These are phyloP conservation scores for Idaea dimidiata DNA, from an alignment of 2,888 invertebrate species.

Conservation along the genomic window DNA sequence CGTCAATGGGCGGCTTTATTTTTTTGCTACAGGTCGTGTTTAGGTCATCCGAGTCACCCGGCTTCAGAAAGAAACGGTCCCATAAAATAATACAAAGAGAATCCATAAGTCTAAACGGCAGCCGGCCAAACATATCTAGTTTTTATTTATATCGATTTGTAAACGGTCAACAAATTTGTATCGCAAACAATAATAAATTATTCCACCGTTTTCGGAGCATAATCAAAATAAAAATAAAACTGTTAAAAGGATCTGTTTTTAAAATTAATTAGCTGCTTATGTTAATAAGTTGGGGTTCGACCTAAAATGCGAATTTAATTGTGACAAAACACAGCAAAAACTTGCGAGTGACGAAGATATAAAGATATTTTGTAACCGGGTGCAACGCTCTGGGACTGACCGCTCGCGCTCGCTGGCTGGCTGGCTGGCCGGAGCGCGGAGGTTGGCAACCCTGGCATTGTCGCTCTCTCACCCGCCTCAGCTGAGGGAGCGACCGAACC, in stretches of 20 bases:
- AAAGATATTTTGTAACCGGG: constrained; percentile 70
- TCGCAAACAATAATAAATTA: constrained; percentile 51
- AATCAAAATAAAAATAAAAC: constrained; percentile 49
- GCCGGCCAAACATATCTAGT: constrained; percentile 36
- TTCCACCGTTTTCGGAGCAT: constrained; percentile 43
- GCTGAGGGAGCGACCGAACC: constrained; percentile 45
- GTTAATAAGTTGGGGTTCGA: constrained; percentile 59
- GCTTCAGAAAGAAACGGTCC: constrained; percentile 52
- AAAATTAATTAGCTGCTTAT: constrained; percentile 72
- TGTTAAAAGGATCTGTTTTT: constrained; percentile 58
- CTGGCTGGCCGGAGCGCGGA: too few relatives aligned
- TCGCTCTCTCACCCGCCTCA: constrained; percentile 21
- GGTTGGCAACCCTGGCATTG: constrained; percentile 55
- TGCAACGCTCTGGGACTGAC: constrained; percentile 69
- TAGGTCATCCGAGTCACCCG: constrained; percentile 69
- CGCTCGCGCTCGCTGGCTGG: constrained; percentile 31
- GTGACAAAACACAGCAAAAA: constrained; percentile 63
- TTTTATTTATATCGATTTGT: constrained; percentile 31
- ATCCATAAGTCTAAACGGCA: constrained; percentile 42
- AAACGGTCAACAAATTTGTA: constrained; percentile 41
- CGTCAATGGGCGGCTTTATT: constrained; percentile 71
- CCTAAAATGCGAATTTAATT: constrained; percentile 63
- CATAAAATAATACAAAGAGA: constrained; percentile 58
- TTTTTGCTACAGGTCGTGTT: constrained; percentile 69
- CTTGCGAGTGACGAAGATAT: constrained; percentile 59